Conservation (phyloP, 2,888 invertebrate genomes). For the Drosophila neoperkinsi region DNA sequence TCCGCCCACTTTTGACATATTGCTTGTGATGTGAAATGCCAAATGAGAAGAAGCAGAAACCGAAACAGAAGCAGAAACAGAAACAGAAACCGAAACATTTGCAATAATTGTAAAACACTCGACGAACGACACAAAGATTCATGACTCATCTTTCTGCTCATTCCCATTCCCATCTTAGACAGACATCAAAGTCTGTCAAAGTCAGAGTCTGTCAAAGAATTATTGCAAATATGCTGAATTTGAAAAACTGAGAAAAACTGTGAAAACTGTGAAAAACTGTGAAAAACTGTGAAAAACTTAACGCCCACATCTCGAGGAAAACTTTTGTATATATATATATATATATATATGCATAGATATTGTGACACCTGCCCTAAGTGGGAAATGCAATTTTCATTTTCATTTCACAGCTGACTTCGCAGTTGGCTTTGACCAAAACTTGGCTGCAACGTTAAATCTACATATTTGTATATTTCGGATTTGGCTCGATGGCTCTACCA, state of each 20-base stretch:
- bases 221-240: constrained; percentile 30
- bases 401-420: constrained; percentile 39
- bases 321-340: not conserved
- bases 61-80: not conserved
- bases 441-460: not conserved
- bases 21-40: constrained; percentile 11
- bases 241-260: not conserved
- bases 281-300: not conserved
- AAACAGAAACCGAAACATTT: not conserved
- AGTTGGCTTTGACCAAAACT: constrained; percentile 8
- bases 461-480: constrained; percentile 11
- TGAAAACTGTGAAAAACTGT: too few relatives aligned
- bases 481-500: constrained; percentile 14
- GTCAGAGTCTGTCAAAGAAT: constrained; percentile 5
- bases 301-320: constrained; percentile 3
- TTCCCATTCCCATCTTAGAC: not conserved
- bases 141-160: constrained; percentile 30
- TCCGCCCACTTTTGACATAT: constrained; percentile 40
- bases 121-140: not conserved
- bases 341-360: not conserved
- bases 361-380: constrained; percentile 29
- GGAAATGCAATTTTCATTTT: constrained; percentile 43
- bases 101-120: constrained; percentile 31
- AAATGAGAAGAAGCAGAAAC: constrained; percentile 1
- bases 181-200: constrained; percentile 28